Percentiles rank a stretch among this genome's conserved stretches.
phyloP scores from a whole-genome alignment of 37 sponge, comb jelly and placozoan genomes.

The Hormiphora californensis region DNA sequence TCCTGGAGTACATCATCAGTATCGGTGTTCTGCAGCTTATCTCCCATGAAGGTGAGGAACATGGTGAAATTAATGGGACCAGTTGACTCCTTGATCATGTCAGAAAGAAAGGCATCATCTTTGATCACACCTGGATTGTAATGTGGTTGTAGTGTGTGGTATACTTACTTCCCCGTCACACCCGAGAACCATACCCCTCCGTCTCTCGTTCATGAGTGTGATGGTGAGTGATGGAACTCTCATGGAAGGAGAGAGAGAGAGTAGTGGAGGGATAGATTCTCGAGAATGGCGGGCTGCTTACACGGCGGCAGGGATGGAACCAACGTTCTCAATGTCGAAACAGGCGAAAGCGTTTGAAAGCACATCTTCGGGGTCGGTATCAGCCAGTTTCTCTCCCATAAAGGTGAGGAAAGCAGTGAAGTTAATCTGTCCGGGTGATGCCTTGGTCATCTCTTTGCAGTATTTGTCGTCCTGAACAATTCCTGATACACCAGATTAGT shows the following conservation, averaged over 20 bases:
- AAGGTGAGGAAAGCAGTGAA: conserved; percentile 29
- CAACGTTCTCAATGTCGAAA: not conserved
- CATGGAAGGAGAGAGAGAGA: too few species aligned
- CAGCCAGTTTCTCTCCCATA: conserved; percentile 4
- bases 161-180: too few species aligned
- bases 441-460: not conserved
- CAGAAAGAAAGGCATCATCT: conserved; percentile 23
- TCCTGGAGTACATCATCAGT: not conserved
- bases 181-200: too few species aligned
- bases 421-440: not conserved
- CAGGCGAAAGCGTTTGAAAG: conserved; percentile 4
- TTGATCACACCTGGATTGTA: conserved; percentile 39
- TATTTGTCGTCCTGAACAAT: conserved; percentile 14
- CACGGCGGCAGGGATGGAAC: too few species aligned
- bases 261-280: too few species aligned
- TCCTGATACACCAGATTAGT: not conserved
- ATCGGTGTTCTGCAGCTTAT: conserved; percentile 41
- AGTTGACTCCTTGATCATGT: conserved; percentile 51
- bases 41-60: conserved; percentile 49
- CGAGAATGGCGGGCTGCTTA: too few species aligned
- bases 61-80: conserved; percentile 47
- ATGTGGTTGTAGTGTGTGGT: too few species aligned
- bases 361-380: conserved; percentile 6
- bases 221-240: too few species aligned
- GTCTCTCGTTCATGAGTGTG: too few species aligned